Evolutionary conservation across 2,797 vertebrate species (phyloP).

Genomic region (Lerista edwardsae): DNA sequence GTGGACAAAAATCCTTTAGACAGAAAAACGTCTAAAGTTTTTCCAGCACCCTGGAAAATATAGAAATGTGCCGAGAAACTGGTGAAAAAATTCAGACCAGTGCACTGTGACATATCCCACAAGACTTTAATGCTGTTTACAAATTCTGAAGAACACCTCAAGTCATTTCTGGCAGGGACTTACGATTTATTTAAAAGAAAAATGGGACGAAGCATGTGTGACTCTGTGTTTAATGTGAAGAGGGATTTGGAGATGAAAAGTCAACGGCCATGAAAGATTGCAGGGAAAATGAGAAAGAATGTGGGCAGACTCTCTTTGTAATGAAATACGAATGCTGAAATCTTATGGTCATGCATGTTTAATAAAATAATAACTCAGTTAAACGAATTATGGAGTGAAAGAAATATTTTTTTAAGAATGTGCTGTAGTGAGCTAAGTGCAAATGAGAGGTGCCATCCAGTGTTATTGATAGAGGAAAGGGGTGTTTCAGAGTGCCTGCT

Average conservation of each 20-base stretch:
- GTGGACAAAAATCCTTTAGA: slow-evolving; percentile 52
- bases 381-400: slow-evolving; percentile 35
- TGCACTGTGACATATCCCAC: slow-evolving; percentile 74
- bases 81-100: slow-evolving; percentile 73
- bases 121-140: slow-evolving; percentile 76
- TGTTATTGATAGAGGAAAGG: not conserved
- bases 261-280: slow-evolving; percentile 79
- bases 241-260: slow-evolving; percentile 80
- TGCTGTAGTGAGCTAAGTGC: not conserved
- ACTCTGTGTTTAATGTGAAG: slow-evolving; percentile 77
- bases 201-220: slow-evolving; percentile 77
- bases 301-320: slow-evolving; percentile 73
- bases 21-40: slow-evolving; percentile 56
- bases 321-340: slow-evolving; percentile 47
- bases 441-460: not conserved
- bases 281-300: slow-evolving; percentile 67
- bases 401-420: slow-evolving; percentile 35
- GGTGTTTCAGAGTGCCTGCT: too few species aligned
- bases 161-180: slow-evolving; percentile 69
- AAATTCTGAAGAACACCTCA: slow-evolving; percentile 75
- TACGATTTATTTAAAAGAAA: slow-evolving; percentile 79
- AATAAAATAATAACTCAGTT: slow-evolving; percentile 63
- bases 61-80: slow-evolving; percentile 63
- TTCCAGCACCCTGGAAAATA: slow-evolving; percentile 39
- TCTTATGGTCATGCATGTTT: slow-evolving; percentile 26